A percentile compares a stretch with the other conserved stretches of the same genome.
Conservation (phyloP, 2,888 invertebrate genomes). For the Plebejus argus region DNA sequence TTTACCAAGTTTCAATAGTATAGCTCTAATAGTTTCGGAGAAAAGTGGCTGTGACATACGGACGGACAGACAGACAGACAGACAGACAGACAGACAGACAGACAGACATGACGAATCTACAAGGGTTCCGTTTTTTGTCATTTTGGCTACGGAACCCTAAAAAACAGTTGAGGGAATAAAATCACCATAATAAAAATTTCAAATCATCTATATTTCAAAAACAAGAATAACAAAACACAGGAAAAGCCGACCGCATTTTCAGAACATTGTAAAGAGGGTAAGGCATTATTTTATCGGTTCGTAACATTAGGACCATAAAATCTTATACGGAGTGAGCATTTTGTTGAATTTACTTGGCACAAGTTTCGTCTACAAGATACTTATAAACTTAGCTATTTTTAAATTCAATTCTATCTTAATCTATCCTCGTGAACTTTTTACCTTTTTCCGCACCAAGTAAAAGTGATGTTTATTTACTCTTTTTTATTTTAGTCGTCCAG, state of each 20-base stretch:
- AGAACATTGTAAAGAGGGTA: conserved; percentile 9
- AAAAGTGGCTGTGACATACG: no score
- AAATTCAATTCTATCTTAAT: conserved; percentile 9
- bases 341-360: conserved; percentile 28
- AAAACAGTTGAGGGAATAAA: no score
- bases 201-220: not conserved
- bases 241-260: not conserved
- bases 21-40: no score
- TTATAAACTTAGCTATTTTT: conserved; percentile 24
- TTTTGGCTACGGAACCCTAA: no score
- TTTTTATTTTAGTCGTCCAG: no score
- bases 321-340: conserved; percentile 17
- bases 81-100: no score
- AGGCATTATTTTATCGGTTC: conserved; percentile 25
- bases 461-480: not conserved
- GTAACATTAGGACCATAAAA: conserved; percentile 28
- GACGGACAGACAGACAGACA: no score
- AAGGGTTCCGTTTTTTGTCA: no score
- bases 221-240: not conserved
- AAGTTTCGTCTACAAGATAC: conserved; percentile 9
- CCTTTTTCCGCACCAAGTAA: not conserved
- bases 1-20: no score
- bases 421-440: conserved; percentile 13
- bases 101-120: no score
- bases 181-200: not conserved